Evolutionary conservation across 2,113 vertebrate species (phyloP).

Genomic region (Platycercus adscitus): DNA sequence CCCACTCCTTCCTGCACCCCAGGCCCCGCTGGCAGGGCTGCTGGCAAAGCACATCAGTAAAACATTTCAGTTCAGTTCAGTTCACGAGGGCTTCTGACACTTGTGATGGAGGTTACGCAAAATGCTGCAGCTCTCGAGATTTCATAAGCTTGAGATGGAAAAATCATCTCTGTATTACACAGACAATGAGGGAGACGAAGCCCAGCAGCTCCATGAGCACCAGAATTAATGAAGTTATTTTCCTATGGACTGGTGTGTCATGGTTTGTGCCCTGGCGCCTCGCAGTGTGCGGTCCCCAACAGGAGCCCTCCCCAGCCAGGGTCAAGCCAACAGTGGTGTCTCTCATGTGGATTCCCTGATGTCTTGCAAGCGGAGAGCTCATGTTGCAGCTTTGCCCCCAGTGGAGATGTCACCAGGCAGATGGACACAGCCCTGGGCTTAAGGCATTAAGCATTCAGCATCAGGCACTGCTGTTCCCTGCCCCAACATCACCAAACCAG

Average conservation of each 20-base stretch:
- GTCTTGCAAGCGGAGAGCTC: not conserved
- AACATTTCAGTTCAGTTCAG: not conserved
- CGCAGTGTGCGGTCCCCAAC: not conserved
- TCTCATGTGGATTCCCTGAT: slow-evolving; percentile 21
- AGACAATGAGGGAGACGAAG: slow-evolving; percentile 12
- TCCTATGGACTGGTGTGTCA: not conserved
- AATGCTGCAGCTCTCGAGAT: slow-evolving; percentile 2
- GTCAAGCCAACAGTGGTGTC: accelerated
- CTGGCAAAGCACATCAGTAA: not conserved
- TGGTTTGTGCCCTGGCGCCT: not conserved
- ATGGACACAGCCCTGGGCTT: not conserved
- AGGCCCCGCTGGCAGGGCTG: not conserved
- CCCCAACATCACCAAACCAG: not conserved
- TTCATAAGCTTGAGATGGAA: slow-evolving; percentile 34
- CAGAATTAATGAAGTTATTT: slow-evolving; percentile 11
- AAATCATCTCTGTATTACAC: slow-evolving; percentile 17
- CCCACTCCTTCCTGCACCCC: not conserved
- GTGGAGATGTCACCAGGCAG: not conserved
- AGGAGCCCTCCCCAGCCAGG: accelerated
- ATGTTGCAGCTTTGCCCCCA: not conserved
- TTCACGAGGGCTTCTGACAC: not conserved
- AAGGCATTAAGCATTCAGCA: not conserved
- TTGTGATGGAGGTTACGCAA: not conserved
- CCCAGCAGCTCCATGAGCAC: not conserved
- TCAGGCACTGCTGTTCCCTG: not conserved